Base-by-base conservation (phyloP, 1,140 invertebrate species). In the Drosophila orosa region DNA sequence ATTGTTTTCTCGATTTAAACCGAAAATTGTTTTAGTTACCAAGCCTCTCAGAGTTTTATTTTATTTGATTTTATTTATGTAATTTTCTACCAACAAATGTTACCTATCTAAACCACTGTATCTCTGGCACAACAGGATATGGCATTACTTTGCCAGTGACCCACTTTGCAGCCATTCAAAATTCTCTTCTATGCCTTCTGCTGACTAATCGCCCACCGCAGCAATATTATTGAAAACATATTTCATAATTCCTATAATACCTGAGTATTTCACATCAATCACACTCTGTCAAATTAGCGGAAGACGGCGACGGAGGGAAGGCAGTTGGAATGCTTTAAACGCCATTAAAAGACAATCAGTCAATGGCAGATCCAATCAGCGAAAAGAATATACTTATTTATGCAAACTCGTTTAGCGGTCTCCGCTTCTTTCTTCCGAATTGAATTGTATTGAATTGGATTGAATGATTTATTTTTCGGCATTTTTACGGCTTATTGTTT, bases 321-420 rank as follows among this genome's bases (percentile, higher is more conserved):
- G 55, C 25, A 37, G 40, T 52, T 47, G 39, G 58, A 82, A 65
- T 56, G 62, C 66, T 62, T 73, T 65, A 82, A 87, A 72, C 80
- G 66, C 66, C 75, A 86, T 83, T 87, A 83, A 87, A 83, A 87
- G 27, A 56, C 75, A 80, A 87, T 86, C 74, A 71, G 50, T 77
- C 83, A 87, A 77, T 82, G 76, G 75, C 83, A 77, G 63, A 66
- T 65, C 78, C 69, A 82, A 86, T 81, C 78, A 65, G 69, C 66
- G 35, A 57, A 76, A 78, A 76, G 82, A 87, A 87, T 87, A 54
- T 54, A 54, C 31, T 68, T 72, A 72, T 76, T 55, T 75, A 83
- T 83, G 79, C 79, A 78, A 82, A 82, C 55, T 57, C 27, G 69
- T 65, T 80, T 59, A 39, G 24, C 24, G 44, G 44, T 45, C 22